Conservation (phyloP, 1,140 invertebrate genomes). For the Platorchestia sp. region DNA sequence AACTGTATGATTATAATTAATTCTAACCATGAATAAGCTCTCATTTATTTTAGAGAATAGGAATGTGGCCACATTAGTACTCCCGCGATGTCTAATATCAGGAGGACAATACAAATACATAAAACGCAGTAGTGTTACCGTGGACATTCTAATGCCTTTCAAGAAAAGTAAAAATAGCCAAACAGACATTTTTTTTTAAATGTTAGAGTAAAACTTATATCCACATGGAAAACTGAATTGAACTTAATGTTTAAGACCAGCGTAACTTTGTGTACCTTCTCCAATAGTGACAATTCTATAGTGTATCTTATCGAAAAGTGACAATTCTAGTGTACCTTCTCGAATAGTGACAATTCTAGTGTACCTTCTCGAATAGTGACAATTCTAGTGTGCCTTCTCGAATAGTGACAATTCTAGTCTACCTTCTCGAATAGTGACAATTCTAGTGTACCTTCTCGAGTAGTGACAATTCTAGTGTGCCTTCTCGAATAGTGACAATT, state of each 20-base stretch:
- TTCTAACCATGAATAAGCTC: neutral
- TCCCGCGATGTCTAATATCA: neutral
- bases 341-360: neutral
- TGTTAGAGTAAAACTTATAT: too few species aligned
- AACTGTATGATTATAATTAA: neutral
- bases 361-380: slow-evolving; percentile 47
- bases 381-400: slow-evolving; percentile 33
- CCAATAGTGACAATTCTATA: neutral
- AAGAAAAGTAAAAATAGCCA: neutral
- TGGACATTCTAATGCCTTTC: neutral
- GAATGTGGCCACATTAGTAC: neutral
- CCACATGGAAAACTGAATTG: too few species aligned
- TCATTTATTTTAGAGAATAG: neutral
- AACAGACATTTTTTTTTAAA: neutral
- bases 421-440: slow-evolving; percentile 48
- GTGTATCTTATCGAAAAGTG: slow-evolving; percentile 31
- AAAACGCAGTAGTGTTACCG: neutral
- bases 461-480: neutral
- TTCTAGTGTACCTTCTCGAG: slow-evolving; percentile 40
- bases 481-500: slow-evolving; percentile 36
- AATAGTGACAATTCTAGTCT: neutral
- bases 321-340: slow-evolving; percentile 41
- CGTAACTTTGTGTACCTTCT: slow-evolving; percentile 47
- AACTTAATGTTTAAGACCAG: too few species aligned
- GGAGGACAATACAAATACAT: too few species aligned